Evolutionary conservation across 2,888 invertebrate species (phyloP), one percentile per base, ranked within the genome.

Genomic region (Cryptocheilus praepositus): DNA sequence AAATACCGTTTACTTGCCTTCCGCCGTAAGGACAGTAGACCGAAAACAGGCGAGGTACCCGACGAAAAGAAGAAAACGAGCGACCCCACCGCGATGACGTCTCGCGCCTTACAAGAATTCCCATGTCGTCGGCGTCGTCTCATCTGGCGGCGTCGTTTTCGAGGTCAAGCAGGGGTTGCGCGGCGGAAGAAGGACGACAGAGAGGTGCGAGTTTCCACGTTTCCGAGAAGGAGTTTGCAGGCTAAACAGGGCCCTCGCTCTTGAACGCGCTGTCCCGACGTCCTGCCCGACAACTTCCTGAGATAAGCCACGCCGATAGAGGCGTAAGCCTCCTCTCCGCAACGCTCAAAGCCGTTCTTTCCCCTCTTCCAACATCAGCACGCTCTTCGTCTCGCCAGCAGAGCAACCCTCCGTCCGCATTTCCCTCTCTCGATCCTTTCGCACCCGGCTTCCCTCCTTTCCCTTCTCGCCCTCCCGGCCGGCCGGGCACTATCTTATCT

Each of bases 251-350:
- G 77, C 77, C 78, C 81, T 79, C 76, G 77, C 67, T 81, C 81
- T 83, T 84, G 82, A 86, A 85, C 85, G 81, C 81, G 76, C 82
- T 82, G 84, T 81, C 81, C 83, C 83, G 78, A 81, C 83, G 83
- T 83, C 83, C 82, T 77, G 80, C 77, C 74, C 81, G 83, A 86
- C 86, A 86, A 86, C 86, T 87, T 86, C 86, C 86, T 82, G 83
- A 85, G 86, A 86, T 86, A 87, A 87, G 85, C 82, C 74, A 64
- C 46, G 62, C 79, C 83, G 86, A 88, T 88, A 86, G 84, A 85
- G 85, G 83, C 80, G 78, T 84, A 83, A 83, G 80, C 76, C 80
- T 76, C 76, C 74, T 64, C 58, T 57, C 69, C 56, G 68, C 61
- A 52, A 53, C 60, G 55, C 71, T 60, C n/a, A n/a, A n/a, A n/a